Conservation (phyloP, 2,797 vertebrate genomes). For the Iguana delicatissima region DNA sequence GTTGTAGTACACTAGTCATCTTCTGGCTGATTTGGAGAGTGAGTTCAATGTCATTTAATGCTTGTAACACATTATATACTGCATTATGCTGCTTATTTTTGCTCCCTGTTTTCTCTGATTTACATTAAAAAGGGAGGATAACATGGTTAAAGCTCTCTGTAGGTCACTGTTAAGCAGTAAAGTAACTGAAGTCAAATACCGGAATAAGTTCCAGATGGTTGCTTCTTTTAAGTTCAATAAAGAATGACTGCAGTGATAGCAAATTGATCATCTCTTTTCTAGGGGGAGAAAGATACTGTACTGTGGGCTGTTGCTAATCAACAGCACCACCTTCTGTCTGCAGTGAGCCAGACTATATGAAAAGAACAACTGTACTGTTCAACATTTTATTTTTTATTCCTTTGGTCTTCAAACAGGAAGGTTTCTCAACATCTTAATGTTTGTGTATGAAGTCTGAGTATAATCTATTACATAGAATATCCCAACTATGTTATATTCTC, state of each 20-base stretch:
- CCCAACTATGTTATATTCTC: conserved; percentile 7
- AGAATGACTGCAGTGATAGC: conserved; percentile 57
- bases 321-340: conserved; percentile 80
- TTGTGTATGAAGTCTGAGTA: conserved; percentile 33
- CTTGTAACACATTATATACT: neutral
- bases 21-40: conserved; percentile 27
- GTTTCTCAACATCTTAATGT: conserved; percentile 7
- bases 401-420: neutral
- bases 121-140: conserved; percentile 59
- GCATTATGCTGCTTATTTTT: conserved; percentile 47
- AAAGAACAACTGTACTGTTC: neutral
- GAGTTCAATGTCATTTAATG: conserved; percentile 26
- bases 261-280: conserved; percentile 57
- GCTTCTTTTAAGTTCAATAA: conserved; percentile 63
- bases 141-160: conserved; percentile 46
- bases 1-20: neutral
- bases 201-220: conserved; percentile 70
- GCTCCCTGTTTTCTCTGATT: conserved; percentile 59
- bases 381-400: neutral
- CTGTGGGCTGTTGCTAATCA: conserved; percentile 60
- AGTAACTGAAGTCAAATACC: conserved; percentile 71
- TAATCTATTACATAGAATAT: conserved; percentile 31
- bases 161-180: conserved; percentile 67
- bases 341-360: neutral
- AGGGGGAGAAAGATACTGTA: conserved; percentile 20